These are phyloP conservation scores for Rhopalosiphum nymphaeae DNA, from an alignment of 2,888 invertebrate species.

Conservation along the genomic window DNA sequence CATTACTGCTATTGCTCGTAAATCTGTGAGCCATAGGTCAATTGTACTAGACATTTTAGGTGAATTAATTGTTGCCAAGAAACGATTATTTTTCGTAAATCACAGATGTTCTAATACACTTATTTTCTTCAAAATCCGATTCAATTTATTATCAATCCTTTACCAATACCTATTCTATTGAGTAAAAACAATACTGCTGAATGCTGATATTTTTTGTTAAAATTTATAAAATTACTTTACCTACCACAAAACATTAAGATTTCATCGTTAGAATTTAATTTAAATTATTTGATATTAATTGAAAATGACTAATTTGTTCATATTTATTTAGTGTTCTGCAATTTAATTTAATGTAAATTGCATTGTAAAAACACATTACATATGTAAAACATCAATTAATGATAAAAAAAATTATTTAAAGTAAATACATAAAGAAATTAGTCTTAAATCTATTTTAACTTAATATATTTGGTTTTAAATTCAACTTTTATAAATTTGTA, in stretches of 20 bases:
- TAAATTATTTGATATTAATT: neutral
- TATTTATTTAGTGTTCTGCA: neutral
- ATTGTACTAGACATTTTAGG: neutral
- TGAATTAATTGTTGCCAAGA: neutral
- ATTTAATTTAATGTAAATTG: neutral
- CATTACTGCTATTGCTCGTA: neutral
- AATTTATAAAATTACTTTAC: neutral
- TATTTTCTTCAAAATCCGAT: neutral
- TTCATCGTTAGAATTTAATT: neutral
- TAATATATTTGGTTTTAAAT: neutral
- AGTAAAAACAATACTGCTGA: neutral
- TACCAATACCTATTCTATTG: neutral
- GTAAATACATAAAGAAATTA: neutral
- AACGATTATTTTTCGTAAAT: neutral
- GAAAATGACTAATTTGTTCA: neutral
- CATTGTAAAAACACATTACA: neutral
- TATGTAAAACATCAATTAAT: neutral
- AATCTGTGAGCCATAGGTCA: neutral
- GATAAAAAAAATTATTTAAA: neutral
- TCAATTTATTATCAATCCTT: neutral
- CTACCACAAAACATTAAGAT: neutral
- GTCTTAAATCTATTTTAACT: neutral
- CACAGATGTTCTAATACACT: neutral
- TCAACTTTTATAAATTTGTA: neutral
- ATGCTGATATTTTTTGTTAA: neutral